phyloP scores from a whole-genome alignment of 2,888 invertebrate species.

The Palloptera scutellata region DNA sequence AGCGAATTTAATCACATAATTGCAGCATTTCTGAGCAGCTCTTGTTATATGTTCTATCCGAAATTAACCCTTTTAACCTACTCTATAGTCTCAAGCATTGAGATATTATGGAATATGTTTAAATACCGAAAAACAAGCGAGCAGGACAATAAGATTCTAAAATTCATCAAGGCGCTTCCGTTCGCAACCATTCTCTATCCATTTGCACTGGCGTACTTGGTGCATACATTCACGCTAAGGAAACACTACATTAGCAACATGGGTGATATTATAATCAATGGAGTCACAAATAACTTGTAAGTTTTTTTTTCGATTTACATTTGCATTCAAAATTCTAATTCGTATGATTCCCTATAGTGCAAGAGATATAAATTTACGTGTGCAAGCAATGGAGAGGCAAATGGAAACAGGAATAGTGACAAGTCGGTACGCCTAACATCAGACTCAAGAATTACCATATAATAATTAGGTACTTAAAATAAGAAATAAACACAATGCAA shows the following conservation, averaged over 20 bases:
- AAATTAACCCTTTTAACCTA: conserved; percentile 48
- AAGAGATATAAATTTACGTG: not conserved
- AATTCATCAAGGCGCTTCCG: conserved; percentile 39
- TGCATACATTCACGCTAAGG: conserved; percentile 35
- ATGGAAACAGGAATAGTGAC: not conserved
- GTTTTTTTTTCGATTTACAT: conserved; percentile 20
- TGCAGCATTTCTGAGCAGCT: conserved; percentile 52
- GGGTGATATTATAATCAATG: conserved; percentile 31
- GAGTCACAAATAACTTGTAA: conserved; percentile 39
- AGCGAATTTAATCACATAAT: conserved; percentile 41
- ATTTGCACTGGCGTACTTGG: conserved; percentile 39
- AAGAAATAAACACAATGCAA: no score
- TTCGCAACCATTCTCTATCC: conserved; percentile 43
- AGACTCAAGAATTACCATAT: no score
- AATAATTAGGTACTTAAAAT: no score
- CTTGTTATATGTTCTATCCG: conserved; percentile 48
- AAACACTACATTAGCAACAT: conserved; percentile 33
- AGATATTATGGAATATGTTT: conserved; percentile 42
- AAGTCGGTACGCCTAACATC: no score
- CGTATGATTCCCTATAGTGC: not conserved
- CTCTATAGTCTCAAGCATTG: conserved; percentile 43
- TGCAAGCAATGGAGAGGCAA: not conserved
- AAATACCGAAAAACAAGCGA: conserved; percentile 15
- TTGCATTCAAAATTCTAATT: not conserved
- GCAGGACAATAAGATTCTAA: conserved; percentile 3